A percentile compares a stretch with the other conserved stretches of the same genome.
Evolutionary conservation across 2,113 vertebrate species (phyloP).

Genomic region (Rhinopomastus cyanomelas): DNA sequence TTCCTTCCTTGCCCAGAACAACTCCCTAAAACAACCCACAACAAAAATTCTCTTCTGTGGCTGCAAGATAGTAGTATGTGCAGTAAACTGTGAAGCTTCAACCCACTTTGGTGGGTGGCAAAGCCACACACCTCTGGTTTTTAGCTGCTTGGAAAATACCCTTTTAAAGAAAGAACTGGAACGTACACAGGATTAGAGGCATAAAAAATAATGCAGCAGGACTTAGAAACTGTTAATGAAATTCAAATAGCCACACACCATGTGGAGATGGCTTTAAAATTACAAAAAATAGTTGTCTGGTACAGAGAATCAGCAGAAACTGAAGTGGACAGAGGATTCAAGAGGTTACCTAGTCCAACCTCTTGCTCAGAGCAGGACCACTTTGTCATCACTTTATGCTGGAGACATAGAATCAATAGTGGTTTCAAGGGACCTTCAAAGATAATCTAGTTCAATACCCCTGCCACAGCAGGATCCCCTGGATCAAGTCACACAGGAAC

Average conservation of each 20-base stretch:
- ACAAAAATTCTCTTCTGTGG: not conserved
- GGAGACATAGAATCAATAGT: not conserved
- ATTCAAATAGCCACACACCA: not conserved
- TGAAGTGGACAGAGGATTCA: not conserved
- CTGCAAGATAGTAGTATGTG: not conserved
- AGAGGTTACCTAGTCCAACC: not conserved
- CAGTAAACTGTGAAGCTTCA: not conserved
- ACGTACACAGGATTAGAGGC: not conserved
- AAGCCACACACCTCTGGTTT: not conserved
- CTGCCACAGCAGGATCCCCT: no score
- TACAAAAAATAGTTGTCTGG: not conserved
- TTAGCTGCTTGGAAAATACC: no score
- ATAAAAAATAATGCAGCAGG: not conserved
- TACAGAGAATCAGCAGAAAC: not conserved
- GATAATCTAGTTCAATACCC: no score
- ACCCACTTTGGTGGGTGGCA: not conserved
- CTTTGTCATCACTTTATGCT: not conserved
- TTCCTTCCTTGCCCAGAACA: not conserved
- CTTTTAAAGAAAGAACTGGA: no score
- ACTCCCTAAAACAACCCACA: not conserved
- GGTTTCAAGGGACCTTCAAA: no score
- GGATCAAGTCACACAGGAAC: no score
- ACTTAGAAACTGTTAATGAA: not conserved
- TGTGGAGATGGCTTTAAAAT: not conserved
- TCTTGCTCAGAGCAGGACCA: not conserved